Conservation (phyloP, 1,140 invertebrate species). For the Physella acuta region DNA sequence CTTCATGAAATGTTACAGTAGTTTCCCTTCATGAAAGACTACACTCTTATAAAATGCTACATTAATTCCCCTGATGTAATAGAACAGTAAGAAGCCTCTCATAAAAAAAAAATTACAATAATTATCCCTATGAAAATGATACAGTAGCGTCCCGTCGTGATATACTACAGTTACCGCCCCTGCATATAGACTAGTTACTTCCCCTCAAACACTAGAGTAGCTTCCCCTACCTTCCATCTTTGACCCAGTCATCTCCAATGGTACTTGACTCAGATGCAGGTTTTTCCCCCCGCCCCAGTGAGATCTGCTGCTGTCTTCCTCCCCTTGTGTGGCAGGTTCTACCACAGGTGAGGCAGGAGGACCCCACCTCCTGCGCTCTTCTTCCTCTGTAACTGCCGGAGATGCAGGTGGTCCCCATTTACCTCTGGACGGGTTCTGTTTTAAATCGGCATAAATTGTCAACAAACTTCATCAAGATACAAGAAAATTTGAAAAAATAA, state of each 20-base stretch:
- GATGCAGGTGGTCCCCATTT: constrained; percentile 35
- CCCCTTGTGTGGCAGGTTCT: constrained; percentile 25
- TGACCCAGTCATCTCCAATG: constrained; percentile 51
- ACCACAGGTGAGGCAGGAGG: constrained; percentile 16
- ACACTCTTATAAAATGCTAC: no score
- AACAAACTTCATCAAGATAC: no score
- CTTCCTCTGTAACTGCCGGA: constrained; percentile 30
- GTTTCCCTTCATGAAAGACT: no score
- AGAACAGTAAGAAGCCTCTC: no score
- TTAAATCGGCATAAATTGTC: background rate
- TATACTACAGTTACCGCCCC: no score
- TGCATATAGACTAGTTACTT: no score
- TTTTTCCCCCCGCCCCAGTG: constrained; percentile 40
- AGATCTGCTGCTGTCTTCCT: constrained; percentile 30
- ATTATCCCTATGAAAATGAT: no score
- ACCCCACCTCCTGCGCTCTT: constrained; percentile 21
- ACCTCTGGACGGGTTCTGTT: constrained; percentile 34
- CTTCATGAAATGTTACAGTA: no score
- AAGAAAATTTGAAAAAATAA: background rate
- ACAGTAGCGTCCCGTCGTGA: no score
- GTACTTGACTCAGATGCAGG: constrained; percentile 35
- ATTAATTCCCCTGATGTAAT: no score
- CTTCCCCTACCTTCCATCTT: constrained; percentile 57
- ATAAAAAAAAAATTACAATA: no score
- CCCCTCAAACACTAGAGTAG: no score